Conservation (phyloP, 2,888 invertebrate species). For the Drymonia ruficornis region DNA sequence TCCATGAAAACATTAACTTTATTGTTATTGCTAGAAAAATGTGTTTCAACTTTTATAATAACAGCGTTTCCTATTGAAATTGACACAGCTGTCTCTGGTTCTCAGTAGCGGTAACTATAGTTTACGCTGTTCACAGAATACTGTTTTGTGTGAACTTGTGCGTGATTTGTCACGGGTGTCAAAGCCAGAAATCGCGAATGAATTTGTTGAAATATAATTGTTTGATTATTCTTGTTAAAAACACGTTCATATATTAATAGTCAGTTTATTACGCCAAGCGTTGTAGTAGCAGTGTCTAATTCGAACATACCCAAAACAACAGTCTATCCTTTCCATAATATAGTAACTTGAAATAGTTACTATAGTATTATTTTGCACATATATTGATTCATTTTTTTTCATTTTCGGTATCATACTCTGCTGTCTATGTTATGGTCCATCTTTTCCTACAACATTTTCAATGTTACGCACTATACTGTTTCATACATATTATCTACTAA, state of each 20-base stretch:
- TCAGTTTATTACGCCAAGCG: too few species aligned
- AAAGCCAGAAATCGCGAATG: background rate
- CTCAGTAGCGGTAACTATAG: background rate
- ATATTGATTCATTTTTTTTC: too few species aligned
- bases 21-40: background rate
- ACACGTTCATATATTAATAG: too few species aligned
- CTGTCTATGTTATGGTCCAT: too few species aligned
- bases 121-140: slow-evolving; percentile 2
- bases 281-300: too few species aligned
- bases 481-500: background rate
- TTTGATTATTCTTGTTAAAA: background rate
- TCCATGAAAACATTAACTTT: background rate
- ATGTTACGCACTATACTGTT: too few species aligned
- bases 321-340: too few species aligned
- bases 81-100: slow-evolving; percentile 6
- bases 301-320: too few species aligned
- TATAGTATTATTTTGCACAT: too few species aligned
- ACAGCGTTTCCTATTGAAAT: background rate
- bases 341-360: too few species aligned
- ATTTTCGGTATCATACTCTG: too few species aligned
- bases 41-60: background rate
- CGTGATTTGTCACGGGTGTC: background rate
- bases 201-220: background rate
- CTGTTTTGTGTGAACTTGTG: background rate
- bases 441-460: too few species aligned